Conservation (phyloP, 1,140 invertebrate species). For the Calliopsis andreniformis region DNA sequence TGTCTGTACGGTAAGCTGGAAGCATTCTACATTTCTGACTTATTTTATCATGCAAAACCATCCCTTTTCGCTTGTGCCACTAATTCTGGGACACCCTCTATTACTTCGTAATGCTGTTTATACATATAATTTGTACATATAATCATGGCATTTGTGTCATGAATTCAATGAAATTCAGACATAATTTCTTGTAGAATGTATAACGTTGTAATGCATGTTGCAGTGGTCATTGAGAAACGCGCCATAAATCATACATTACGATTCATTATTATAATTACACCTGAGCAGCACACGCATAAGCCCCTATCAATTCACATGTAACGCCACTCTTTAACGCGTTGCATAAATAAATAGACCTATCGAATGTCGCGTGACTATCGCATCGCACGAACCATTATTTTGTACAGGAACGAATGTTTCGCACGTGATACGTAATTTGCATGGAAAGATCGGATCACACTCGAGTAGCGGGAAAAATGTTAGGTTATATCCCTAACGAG, state of each 20-base stretch:
- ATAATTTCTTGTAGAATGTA: neutral
- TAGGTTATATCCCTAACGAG: neutral
- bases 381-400: neutral
- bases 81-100: no score
- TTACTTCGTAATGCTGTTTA: no score
- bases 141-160: neutral
- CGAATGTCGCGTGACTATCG: constrained; percentile 42
- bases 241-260: constrained; percentile 71
- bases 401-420: neutral
- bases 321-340: constrained; percentile 52
- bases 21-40: no score
- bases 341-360: constrained; percentile 53
- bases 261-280: constrained; percentile 73
- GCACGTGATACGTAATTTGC: constrained; percentile 17
- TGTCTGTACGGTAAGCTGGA: no score
- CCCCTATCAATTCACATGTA: constrained; percentile 39
- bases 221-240: constrained; percentile 4
- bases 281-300: constrained; percentile 51
- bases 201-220: constrained; percentile 9
- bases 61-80: no score
- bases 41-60: no score
- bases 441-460: neutral
- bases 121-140: no score
- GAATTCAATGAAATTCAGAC: neutral
- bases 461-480: neutral